Base-by-base conservation (phyloP, 92 coral and sea anemone genomes). In the Phenganax marumi region DNA sequence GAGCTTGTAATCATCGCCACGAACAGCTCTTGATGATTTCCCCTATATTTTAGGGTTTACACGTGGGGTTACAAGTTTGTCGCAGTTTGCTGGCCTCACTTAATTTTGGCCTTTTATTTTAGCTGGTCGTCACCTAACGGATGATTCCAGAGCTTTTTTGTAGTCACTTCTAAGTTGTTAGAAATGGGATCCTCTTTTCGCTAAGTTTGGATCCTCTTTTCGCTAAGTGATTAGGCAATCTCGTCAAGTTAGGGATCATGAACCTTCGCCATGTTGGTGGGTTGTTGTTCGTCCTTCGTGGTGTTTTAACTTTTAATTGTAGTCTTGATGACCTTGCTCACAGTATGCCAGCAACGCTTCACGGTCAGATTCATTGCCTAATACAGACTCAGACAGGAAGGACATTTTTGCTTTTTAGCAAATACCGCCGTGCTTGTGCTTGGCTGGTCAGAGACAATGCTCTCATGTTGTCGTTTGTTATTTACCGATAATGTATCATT, bases 41-140 rank as follows among this genome's bases (percentile, higher is more conserved):
- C 4, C 83, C 89, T 89, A 89, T 43, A 86, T 88, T 85, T 88
- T 80, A 49, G 88, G 89, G 84, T 89, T 86, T 50, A 89, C 91
- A 14, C 78, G 84, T 46, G 89, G 89, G 11, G 58, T 84, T 50
- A 86, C 72, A 16, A 85, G 53, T 65, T 82, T 76, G 12, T 64
- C 81, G 55, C 89, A 86, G 81, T 89, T 89, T 18, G 46, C 64
- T 19, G 91, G 85, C 23, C 91, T 66, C 51, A 71, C 84, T 14
- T 64, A 85, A 65, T 89, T 88, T 24, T 76, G 43, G 43, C 43
- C 43, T 33, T 33, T 33, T 33, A 2, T 33, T 33, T 33, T 33
- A 33, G 43, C 43, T 8, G 78, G 8, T 68, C 84, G 77, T 58
- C 83, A 86, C 69, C 82, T 87, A 54, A 83, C 43, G 2, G 2